Percentiles rank a stretch among this genome's conserved stretches.
These are phyloP conservation scores for Drosophila tropicalis DNA, from an alignment of 1,140 invertebrate species.

Conservation along the genomic window DNA sequence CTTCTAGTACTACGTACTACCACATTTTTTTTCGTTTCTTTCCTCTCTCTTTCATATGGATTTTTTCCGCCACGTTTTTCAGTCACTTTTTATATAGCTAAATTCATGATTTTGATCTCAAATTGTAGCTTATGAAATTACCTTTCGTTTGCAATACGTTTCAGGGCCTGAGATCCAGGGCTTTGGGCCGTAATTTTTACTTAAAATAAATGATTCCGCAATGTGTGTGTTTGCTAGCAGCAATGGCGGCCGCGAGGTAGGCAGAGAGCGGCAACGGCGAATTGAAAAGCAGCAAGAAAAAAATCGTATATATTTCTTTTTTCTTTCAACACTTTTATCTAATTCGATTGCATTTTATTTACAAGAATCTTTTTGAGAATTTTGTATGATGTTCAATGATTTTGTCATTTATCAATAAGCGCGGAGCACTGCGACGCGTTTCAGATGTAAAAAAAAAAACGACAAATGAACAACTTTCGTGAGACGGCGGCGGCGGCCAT, in stretches of 20 bases:
- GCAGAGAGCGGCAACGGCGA: slow-evolving; percentile 32
- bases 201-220: slow-evolving; percentile 55
- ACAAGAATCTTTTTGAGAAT: neutral
- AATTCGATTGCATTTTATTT: neutral
- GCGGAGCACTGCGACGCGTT: slow-evolving; percentile 34
- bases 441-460: slow-evolving; percentile 23
- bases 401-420: slow-evolving; percentile 12
- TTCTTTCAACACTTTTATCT: slow-evolving; percentile 12
- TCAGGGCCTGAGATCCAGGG: slow-evolving; percentile 23
- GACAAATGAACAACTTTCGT: slow-evolving; percentile 53
- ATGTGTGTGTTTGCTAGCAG: slow-evolving; percentile 68
- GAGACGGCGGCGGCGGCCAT: neutral
- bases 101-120: slow-evolving; percentile 43
- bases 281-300: slow-evolving; percentile 63
- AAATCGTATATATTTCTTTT: neutral
- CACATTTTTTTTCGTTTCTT: slow-evolving; percentile 62
- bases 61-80: slow-evolving; percentile 79
- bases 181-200: slow-evolving; percentile 40
- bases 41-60: slow-evolving; percentile 60
- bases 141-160: slow-evolving; percentile 54
- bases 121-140: slow-evolving; percentile 52
- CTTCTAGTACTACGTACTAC: slow-evolving; percentile 57
- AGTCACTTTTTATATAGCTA: slow-evolving; percentile 52
- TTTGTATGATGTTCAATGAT: neutral
- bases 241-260: slow-evolving; percentile 25